phyloP scores from a whole-genome alignment of 92 coral and sea anemone genomes.

The Blastomussa wellsi region DNA sequence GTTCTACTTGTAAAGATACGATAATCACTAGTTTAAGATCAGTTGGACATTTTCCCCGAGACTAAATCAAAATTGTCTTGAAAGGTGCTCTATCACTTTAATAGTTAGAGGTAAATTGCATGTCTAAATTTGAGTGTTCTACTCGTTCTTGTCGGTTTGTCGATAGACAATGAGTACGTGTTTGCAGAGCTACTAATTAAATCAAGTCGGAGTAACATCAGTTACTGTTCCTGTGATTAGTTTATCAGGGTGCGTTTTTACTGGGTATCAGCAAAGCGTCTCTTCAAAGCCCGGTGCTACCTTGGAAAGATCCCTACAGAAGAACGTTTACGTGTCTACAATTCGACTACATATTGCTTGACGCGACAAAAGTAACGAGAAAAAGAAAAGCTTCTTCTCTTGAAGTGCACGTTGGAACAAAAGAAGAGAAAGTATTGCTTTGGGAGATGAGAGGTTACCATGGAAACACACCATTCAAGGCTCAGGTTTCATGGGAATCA shows the following conservation, averaged over 20 bases:
- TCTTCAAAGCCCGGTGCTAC: slow-evolving; percentile 38
- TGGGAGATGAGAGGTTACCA: slow-evolving; percentile 53
- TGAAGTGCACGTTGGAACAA: slow-evolving; percentile 2
- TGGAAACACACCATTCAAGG: slow-evolving; percentile 46
- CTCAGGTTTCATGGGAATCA: slow-evolving; percentile 40
- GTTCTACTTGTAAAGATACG: not conserved
- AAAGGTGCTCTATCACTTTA: no score
- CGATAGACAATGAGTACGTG: no score
- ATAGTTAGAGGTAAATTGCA: no score
- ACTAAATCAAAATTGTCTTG: not conserved
- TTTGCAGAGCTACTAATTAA: no score
- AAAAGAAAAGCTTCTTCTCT: slow-evolving; percentile 12
- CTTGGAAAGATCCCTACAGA: slow-evolving; percentile 42
- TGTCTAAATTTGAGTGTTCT: no score
- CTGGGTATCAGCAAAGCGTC: slow-evolving; percentile 13
- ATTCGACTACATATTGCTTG: slow-evolving; percentile 56
- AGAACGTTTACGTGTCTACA: slow-evolving; percentile 46
- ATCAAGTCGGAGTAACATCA: no score
- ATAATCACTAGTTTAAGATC: not conserved
- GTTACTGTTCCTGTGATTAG: not conserved
- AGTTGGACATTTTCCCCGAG: not conserved
- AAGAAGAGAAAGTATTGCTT: slow-evolving; percentile 3
- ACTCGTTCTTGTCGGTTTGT: no score
- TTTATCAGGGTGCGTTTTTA: slow-evolving; percentile 18
- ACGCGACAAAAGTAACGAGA: slow-evolving; percentile 1